A percentile compares a stretch with the other conserved stretches of the same genome.
These are phyloP conservation scores for Lepidostoma basale DNA, from an alignment of 1,140 invertebrate species.

Conservation along the genomic window DNA sequence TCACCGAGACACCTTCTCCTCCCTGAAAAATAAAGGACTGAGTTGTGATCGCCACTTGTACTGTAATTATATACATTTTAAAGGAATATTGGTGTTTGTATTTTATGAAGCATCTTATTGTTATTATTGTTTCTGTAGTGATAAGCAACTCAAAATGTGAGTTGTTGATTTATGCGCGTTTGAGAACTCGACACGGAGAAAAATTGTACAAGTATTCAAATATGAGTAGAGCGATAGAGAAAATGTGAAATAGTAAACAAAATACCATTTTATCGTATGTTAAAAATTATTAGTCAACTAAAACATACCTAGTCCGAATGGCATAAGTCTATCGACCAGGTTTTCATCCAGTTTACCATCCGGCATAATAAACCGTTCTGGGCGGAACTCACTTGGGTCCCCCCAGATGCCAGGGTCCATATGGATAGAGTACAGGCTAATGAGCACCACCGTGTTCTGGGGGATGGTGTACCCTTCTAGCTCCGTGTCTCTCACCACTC, in stretches of 20 bases:
- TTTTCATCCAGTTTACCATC: conserved; percentile 57
- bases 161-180: too few relatives aligned
- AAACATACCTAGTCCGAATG: conserved; percentile 71
- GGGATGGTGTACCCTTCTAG: conserved; percentile 71
- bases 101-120: too few relatives aligned
- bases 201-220: too few relatives aligned
- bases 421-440: conserved; percentile 69
- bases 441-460: conserved; percentile 68
- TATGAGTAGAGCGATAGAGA: too few relatives aligned
- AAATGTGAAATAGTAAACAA: too few relatives aligned
- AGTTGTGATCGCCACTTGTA: too few relatives aligned
- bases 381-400: conserved; percentile 72
- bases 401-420: conserved; percentile 67
- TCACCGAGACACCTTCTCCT: conserved; percentile 79
- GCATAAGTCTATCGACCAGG: conserved; percentile 61
- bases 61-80: conserved; percentile 4
- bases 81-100: too few relatives aligned
- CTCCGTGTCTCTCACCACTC: conserved; percentile 63
- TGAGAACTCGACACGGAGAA: too few relatives aligned
- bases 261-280: too few relatives aligned
- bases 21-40: conserved; percentile 64
- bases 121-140: too few relatives aligned
- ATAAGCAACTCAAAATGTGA: too few relatives aligned
- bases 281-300: too few relatives aligned
- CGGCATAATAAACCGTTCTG: conserved; percentile 67